Evolutionary conservation across 2,113 vertebrate genomes (phyloP), one percentile per base, ranked within the genome.

Genomic region (Nothobranchius kuhntae): DNA sequence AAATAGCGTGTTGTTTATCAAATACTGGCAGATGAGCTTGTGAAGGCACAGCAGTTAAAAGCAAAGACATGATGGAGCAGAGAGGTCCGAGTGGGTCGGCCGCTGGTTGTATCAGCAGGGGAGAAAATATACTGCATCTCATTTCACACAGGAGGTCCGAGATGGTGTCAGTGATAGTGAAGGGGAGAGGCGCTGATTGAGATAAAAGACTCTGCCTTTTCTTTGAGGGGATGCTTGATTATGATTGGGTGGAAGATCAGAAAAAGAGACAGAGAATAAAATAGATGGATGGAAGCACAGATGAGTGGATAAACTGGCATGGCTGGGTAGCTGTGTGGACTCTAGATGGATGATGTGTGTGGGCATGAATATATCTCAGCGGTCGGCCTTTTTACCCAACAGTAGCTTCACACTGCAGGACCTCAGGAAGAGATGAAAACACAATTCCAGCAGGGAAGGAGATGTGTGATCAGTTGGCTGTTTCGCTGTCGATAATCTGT

Each of bases 161-260:
- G 72, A 84, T 69, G 69, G 42, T 57, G 17, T 53, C 3, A 36
- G 50, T 24, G 75, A 80, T 51, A 35, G 65, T 17, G 63, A 61
- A 60, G 54, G 62, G 67, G 48, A 71, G 68, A 78, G 57, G 13
- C 67, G 51, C 15, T 77, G 81, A 87, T 72, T 82, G 74, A 88
- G 80, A 88, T 89, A 65, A 83, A 86, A 83, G 74, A 86, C 42
- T 30, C 30, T 14, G 70, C 46, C 40, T 73, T 15, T 57, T 54
- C 81, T 86, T 64, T 52, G 63, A 84, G 74, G 58, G 65, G 10
- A 30, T 56, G 60, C 46, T 45, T 77, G 62, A 83, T 82, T 74
- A 77, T 62, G 61, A 76, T 58, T 51, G 69, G 84, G 74, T 78
- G 53, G 70, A 60, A 45, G 71, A 86, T 84, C 80, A 82, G 65